Evolutionary conservation across 2,888 invertebrate genomes (phyloP), one percentile per base, ranked within the genome.

Genomic region (Eupithecia dodoneata): DNA sequence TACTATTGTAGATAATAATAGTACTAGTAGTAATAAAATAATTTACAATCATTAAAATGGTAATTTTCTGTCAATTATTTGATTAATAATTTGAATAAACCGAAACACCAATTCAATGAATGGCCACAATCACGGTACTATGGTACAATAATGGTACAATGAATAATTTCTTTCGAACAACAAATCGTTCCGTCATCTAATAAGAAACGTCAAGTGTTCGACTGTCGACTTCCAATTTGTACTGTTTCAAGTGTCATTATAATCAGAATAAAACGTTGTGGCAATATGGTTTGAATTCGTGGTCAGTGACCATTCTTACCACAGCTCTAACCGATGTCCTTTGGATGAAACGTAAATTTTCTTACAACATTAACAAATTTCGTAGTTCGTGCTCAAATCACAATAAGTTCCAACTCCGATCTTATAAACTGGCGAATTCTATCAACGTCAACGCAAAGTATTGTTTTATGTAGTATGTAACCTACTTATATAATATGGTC

Each of bases 161-260:
- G 30, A 75, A 75, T 74, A 44, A 73, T 69, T 71, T 74, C 49
- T 52, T 75, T 71, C 30, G 74, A 76, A 79, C 49, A 67, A 69
- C 71, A 72, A 59, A 74, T 66, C 18, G 55, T 73, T 78, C 76
- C 45, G 81, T 85, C 85, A 84, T 85, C 86, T 86, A 87, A 87
- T 86, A 79, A 59, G 66, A 75, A 71, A 77, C 69, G 76, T 74
- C 72, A 55, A 70, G 73, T 47, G 71, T 71, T 74, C 88, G 85
- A 86, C 85, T 86, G 87, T 92, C 90, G 90, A 91, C 92, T 93
- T 88, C 90, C 90, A 92, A 93, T 92, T 90, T 92, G 86, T 84
- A 89, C 88, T 91, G 89, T 90, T 88, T 94, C 91, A 89, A 94
- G 94, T 89, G 87, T 86, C 92, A 89, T 93, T 90, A 89, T 84